A percentile compares a stretch with the other conserved stretches of the same genome.
These are phyloP conservation scores for Sterna hirundo DNA, from an alignment of 2,113 vertebrate species.

Conservation along the genomic window DNA sequence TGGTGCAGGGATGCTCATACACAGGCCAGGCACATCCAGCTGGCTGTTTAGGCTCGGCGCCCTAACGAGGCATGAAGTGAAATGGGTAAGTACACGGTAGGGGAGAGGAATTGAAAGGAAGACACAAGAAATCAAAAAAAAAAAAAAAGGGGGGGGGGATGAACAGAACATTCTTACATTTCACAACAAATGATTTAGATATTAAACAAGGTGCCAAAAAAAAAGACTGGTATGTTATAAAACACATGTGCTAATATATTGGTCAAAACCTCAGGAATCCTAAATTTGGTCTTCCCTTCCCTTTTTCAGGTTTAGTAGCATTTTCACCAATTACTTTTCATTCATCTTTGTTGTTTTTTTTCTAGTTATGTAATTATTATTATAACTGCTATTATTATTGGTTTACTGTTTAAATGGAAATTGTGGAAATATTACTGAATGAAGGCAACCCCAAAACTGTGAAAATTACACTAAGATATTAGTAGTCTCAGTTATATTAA, in stretches of 20 bases:
- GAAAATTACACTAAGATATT: background rate
- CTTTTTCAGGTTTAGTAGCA: background rate
- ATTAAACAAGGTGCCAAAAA: background rate
- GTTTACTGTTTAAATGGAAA: background rate
- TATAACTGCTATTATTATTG: background rate
- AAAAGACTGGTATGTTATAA: background rate
- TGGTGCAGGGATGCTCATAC: conserved; percentile 49
- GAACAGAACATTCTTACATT: background rate
- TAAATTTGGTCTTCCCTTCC: background rate
- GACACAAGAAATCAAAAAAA: too few relatives aligned
- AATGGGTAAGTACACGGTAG: conserved; percentile 34
- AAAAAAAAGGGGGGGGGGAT: too few relatives aligned
- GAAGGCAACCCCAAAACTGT: background rate
- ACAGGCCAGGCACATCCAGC: conserved; percentile 64
- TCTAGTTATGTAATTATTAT: background rate
- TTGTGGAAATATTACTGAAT: background rate
- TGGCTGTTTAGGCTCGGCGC: conserved; percentile 21
- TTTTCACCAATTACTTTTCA: background rate
- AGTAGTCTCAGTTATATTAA: background rate
- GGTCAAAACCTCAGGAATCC: background rate
- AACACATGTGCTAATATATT: background rate
- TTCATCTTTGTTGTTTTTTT: background rate
- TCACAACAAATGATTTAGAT: conserved; percentile 7
- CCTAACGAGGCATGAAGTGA: conserved; percentile 64
- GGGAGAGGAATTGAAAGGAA: background rate